Conservation (phyloP, 2,113 vertebrate genomes). For the Thamnaconus septentrionalis region DNA sequence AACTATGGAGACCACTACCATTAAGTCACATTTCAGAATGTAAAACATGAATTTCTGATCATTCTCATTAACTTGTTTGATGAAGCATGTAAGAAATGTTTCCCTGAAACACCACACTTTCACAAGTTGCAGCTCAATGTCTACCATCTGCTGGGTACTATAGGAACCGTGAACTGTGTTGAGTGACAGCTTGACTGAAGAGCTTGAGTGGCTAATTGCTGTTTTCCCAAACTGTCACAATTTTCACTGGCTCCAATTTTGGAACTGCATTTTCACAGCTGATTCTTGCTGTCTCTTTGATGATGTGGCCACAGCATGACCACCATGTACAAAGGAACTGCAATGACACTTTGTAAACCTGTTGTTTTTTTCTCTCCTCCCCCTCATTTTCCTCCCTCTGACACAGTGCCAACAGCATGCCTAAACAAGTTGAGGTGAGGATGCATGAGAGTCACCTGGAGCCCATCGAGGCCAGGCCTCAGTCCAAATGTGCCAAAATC, state of each 20-base stretch:
- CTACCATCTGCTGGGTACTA: no score
- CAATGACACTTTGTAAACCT: no score
- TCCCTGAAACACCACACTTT: constrained; percentile 16
- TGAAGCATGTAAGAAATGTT: not conserved
- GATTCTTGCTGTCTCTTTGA: not conserved
- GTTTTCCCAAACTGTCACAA: not conserved
- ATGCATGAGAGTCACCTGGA: constrained; percentile 94
- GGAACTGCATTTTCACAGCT: no score
- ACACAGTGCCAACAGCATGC: constrained; percentile 91
- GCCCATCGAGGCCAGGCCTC: constrained; percentile 82
- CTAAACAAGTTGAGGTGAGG: constrained; percentile 97
- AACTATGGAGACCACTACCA: no score
- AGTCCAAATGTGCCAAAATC: constrained; percentile 80
- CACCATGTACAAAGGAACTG: no score
- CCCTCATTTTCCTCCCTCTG: constrained; percentile 14
- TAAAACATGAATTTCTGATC: no score
- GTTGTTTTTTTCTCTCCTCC: not conserved
- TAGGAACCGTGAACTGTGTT: constrained; percentile 4
- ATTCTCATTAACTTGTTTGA: no score
- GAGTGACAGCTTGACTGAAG: constrained; percentile 44
- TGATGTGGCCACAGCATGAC: not conserved
- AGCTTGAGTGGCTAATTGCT: constrained; percentile 8
- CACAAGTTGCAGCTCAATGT: constrained; percentile 34
- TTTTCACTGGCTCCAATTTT: no score
- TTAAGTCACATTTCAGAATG: no score